phyloP scores from a whole-genome alignment of 2,113 vertebrate species.

The Pseudorasbora parva region DNA sequence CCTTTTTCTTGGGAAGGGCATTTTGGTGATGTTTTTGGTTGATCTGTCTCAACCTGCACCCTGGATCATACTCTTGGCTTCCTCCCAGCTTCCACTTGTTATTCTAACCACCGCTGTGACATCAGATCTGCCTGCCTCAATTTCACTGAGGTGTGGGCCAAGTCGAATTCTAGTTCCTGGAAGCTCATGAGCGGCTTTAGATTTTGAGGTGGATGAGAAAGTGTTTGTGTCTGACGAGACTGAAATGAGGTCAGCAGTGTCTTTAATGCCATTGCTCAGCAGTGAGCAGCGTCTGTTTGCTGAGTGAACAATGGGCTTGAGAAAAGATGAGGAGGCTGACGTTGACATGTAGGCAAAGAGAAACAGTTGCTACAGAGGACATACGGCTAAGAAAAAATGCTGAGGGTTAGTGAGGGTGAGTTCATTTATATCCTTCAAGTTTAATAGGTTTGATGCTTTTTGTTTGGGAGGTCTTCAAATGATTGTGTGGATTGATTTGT shows the following conservation, averaged over 20 bases:
- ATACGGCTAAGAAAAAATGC: conserved; percentile 49
- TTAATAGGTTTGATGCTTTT: conserved; percentile 43
- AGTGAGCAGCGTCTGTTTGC: conserved; percentile 16
- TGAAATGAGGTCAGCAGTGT: conserved; percentile 46
- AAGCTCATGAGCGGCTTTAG: conserved; percentile 49
- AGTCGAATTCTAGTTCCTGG: conserved; percentile 59
- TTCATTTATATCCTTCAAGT: conserved; percentile 50
- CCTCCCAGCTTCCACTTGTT: conserved; percentile 68
- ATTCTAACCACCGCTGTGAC: conserved; percentile 71
- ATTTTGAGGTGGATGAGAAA: conserved; percentile 47
- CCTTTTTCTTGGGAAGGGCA: conserved; percentile 62
- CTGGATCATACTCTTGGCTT: conserved; percentile 67
- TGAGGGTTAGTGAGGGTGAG: conserved; percentile 65
- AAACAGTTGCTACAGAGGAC: conserved; percentile 48
- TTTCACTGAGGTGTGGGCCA: conserved; percentile 62
- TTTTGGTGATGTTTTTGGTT: conserved; percentile 71
- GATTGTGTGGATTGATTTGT: conserved; percentile 72
- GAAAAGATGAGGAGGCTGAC: conserved; percentile 37
- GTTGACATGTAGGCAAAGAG: conserved; percentile 39
- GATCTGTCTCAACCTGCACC: conserved; percentile 78
- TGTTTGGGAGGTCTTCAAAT: conserved; percentile 71
- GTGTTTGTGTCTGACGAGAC: conserved; percentile 17
- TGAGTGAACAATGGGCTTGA: conserved; percentile 41
- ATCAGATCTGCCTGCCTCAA: conserved; percentile 74
- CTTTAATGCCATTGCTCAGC: conserved; percentile 21